A percentile compares a stretch with the other conserved stretches of the same genome.
Evolutionary conservation across 2,888 invertebrate genomes (phyloP).

Genomic region (Archaeoteleia sp.): DNA sequence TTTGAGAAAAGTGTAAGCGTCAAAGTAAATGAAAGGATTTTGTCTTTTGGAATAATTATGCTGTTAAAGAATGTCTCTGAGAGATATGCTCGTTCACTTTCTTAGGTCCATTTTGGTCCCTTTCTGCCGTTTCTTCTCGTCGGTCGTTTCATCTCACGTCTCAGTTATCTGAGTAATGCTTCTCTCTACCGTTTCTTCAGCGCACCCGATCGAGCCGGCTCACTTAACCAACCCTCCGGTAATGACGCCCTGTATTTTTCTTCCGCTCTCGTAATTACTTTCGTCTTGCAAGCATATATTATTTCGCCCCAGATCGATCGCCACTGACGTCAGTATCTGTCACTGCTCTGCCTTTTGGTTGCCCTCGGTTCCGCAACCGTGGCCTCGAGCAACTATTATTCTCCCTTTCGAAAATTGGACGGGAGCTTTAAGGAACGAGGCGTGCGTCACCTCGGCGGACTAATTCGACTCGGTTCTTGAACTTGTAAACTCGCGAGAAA

Average conservation of each 20-base stretch:
- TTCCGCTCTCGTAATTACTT: constrained; percentile 64
- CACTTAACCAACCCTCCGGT: constrained; percentile 54
- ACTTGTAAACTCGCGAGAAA: too few species aligned
- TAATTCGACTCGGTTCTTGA: too few species aligned
- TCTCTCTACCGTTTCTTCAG: constrained; percentile 26
- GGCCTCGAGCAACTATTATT: constrained; percentile 56
- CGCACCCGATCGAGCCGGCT: constrained; percentile 45
- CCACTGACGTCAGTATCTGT: constrained; percentile 53
- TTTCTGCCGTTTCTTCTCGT: constrained; percentile 47
- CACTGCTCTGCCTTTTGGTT: constrained; percentile 31
- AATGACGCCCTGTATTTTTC: constrained; percentile 67
- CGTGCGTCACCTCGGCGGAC: too few species aligned
- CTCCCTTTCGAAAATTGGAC: too few species aligned
- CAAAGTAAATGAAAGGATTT: too few species aligned
- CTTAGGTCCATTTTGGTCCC: constrained; percentile 18
- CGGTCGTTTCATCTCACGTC: constrained; percentile 66
- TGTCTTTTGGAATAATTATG: background rate
- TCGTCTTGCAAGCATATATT: constrained; percentile 57
- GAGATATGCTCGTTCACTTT: constrained; percentile 3
- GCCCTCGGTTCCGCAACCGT: background rate
- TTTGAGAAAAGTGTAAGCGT: too few species aligned
- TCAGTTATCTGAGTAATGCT: constrained; percentile 67
- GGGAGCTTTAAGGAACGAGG: too few species aligned
- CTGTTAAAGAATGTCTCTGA: background rate
- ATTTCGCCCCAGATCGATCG: constrained; percentile 58